A percentile compares a stretch with the other conserved stretches of the same genome.
Evolutionary conservation across 2,797 vertebrate species (phyloP).

Genomic region (Nannoperca australis): DNA sequence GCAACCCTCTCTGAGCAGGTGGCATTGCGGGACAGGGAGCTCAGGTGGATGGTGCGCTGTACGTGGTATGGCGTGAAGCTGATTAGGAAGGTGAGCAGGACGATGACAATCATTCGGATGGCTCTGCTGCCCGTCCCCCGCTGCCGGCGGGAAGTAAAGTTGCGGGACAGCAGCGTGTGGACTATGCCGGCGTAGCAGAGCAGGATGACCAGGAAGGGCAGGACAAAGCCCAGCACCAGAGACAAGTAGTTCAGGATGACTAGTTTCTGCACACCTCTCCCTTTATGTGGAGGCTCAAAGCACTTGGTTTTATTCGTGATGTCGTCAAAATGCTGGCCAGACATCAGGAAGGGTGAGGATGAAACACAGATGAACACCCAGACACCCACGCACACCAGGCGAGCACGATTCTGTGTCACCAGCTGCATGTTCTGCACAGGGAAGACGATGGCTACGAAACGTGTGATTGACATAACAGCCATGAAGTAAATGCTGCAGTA

Average conservation of each 20-base stretch:
- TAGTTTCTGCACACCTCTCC: conserved; percentile 54
- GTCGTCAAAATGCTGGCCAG: conserved; percentile 68
- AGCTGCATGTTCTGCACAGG: conserved; percentile 90
- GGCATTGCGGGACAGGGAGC: conserved; percentile 64
- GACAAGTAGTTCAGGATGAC: conserved; percentile 89
- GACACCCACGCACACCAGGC: conserved; percentile 84
- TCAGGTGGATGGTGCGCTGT: conserved; percentile 91
- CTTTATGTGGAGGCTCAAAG: conserved; percentile 88
- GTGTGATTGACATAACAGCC: conserved; percentile 95
- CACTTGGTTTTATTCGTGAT: conserved; percentile 91
- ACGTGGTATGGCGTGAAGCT: conserved; percentile 96
- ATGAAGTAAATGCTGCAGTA: conserved; percentile 97
- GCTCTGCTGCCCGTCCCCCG: conserved; percentile 83
- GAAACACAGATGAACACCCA: conserved; percentile 91
- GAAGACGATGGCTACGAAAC: conserved; percentile 94
- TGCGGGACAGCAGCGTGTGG: conserved; percentile 86
- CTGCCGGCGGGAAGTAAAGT: conserved; percentile 77
- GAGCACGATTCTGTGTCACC: conserved; percentile 87
- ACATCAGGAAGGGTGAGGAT: conserved; percentile 89
- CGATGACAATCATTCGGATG: conserved; percentile 93
- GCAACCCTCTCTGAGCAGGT: conserved; percentile 78
- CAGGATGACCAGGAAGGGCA: conserved; percentile 91
- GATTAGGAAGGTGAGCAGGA: conserved; percentile 91
- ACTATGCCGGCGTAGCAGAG: conserved; percentile 93
- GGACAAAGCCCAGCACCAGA: conserved; percentile 88